Evolutionary conservation across 2,113 vertebrate species (phyloP), one percentile per base, ranked within the genome.

Genomic region (Peucedramus taeniatus): DNA sequence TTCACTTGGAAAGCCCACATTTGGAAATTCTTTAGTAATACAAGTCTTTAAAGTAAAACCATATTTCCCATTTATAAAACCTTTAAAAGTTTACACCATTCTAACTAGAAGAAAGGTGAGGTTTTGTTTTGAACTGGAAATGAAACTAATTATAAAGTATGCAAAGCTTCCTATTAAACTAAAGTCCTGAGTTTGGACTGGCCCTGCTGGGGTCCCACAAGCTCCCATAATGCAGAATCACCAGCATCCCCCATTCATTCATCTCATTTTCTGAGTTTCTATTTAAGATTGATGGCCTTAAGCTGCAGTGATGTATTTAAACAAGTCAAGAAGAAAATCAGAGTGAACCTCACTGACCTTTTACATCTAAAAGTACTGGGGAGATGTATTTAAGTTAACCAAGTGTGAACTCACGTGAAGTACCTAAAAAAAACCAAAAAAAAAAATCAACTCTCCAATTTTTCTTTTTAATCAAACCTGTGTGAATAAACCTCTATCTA

Each of bases 281-380:
- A 13, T 84, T 83, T 77, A 70, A 56, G 51, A 92, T 2, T 68
- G 47, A 83, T 60, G 37, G 45, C 83, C 64, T 90, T 70, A 83
- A 90, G 69, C 60, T 86, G 17, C 76, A 90, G 35, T 69, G 56
- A 66, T 11, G 35, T 80, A 83, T 86, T 93, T 92, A 90, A 94
- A 4, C 56, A 66, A 83, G 68, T 65, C 50, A 90, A 77, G 91
- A 93, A 93, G 89, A 94, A 96, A 95, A 90, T 83, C 83, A 50
- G 50, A 83, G 17, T 27, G 42, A 95, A 93, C 80, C 22, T 71
- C 89, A 56, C 26, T 44, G 42, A 89, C 51, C 13, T 89, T 66
- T 78, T 56, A 47, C 10, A 78, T 49, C 49, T 81, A 33, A 17
- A 88, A 74, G 24, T 77, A 83, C 37, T 31, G 51, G 33, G 51